These are phyloP conservation scores for Calypte anna DNA, from an alignment of 2,113 vertebrate species.

Conservation along the genomic window DNA sequence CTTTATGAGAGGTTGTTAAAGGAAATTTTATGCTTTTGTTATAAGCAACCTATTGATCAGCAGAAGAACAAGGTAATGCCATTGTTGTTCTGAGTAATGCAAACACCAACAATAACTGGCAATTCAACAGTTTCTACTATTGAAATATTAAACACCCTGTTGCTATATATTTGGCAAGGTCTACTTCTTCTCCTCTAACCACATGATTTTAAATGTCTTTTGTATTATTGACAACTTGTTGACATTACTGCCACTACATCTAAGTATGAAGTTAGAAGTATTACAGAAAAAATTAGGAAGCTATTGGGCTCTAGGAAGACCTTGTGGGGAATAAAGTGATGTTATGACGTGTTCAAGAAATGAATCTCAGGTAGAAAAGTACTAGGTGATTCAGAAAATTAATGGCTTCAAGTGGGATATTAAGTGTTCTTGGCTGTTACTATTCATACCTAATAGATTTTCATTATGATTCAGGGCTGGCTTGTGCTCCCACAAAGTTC, in stretches of 20 bases:
- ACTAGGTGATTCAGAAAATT: not conserved
- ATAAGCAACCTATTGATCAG: not conserved
- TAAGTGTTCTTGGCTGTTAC: not conserved
- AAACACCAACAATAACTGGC: not conserved
- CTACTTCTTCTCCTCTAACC: not conserved
- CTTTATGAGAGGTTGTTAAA: not conserved
- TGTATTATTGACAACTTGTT: not conserved
- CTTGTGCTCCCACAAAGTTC: not conserved
- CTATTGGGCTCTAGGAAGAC: not conserved
- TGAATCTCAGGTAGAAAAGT: not conserved
- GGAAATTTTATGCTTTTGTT: not conserved
- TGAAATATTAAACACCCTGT: not conserved
- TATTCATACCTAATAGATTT: not conserved
- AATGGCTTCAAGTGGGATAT: not conserved
- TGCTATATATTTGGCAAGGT: not conserved
- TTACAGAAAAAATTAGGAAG: not conserved
- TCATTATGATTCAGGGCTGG: not conserved
- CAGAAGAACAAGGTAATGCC: not conserved
- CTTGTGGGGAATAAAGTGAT: not conserved
- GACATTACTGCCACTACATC: not conserved
- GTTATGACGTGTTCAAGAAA: not conserved
- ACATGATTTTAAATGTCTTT: not conserved
- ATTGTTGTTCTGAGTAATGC: not conserved
- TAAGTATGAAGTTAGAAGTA: not conserved
- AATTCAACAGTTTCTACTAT: not conserved